Evolutionary conservation across 2,888 invertebrate species (phyloP), one percentile per base, ranked within the genome.

Genomic region (Tetramorium bicarinatum): DNA sequence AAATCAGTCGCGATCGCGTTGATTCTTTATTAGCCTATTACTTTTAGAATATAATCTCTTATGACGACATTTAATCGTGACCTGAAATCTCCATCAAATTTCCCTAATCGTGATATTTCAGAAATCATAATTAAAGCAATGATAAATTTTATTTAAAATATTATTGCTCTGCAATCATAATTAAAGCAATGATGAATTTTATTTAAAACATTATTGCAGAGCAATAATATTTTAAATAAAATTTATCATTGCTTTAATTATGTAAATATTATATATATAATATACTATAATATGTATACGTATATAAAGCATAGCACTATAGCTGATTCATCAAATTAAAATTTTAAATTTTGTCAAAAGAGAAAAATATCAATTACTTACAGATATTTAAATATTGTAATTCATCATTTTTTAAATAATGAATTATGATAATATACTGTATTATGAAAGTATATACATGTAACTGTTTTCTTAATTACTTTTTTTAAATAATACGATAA

Each of bases 11-110:
- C 61, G 72, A 18, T 13, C 44, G 25, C 21, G n/a, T 38, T 38
- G 18, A 79, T 79, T 59, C 71, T 71, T 81, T 81, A 81, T 81
- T 81, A 52, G 44, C 3, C 47, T 21, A 56, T 76, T 64, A 76
- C 44, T n/a, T 47, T 64, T 52, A 15, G 56, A 29, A 18, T 71
- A 64, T 80, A 80, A 83, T 83, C 71, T 71, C 29, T 54, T 41
- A 44, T 61, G 54, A 79, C n/a, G 61, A 54, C 54, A n/a, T 15
- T 69, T n/a, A 54, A 52, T 79, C 41, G 13, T 38, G 8, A 21
- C n/a, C 15, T 67, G 6, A n/a, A 21, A 41, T 64, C 41, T 41
- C 41, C 9, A 29, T n/a, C 29, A 13, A 79, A 18, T 44, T 9
- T 38, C 21, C 8, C 3, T 15, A 64, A 41, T 38, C 1, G 3